Evolutionary conservation across 1,140 invertebrate species (phyloP).

Genomic region (Drosophila seguyi): DNA sequence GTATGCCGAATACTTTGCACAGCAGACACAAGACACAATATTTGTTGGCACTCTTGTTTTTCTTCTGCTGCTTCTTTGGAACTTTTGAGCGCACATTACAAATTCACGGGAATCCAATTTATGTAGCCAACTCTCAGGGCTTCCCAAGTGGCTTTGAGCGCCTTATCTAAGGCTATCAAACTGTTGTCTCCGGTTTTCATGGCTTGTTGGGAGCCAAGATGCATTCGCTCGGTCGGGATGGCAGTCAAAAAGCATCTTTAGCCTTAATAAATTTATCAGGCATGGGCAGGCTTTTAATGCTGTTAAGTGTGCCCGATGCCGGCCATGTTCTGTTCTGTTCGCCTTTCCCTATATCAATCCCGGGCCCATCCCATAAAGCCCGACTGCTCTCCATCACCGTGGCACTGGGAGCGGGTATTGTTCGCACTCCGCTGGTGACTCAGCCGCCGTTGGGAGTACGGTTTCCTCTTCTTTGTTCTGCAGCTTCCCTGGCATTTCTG

Average conservation of each 20-base stretch:
- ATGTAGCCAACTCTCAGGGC: conserved; percentile 50
- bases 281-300: conserved; percentile 22
- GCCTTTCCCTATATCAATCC: conserved; percentile 20
- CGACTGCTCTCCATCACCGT: conserved; percentile 30
- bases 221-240: not conserved
- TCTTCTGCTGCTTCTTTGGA: conserved; percentile 56
- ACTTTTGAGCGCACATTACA: conserved; percentile 80
- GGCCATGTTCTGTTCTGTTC: not conserved
- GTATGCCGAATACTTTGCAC: conserved; percentile 40
- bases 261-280: conserved; percentile 23
- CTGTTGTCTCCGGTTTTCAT: conserved; percentile 23
- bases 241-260: not conserved
- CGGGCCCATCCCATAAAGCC: conserved; percentile 29
- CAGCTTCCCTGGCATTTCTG: conserved; percentile 4
- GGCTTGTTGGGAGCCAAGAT: conserved; percentile 1
- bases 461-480: conserved; percentile 26
- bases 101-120: conserved; percentile 81
- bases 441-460: conserved; percentile 10
- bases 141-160: conserved; percentile 40
- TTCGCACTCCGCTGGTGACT: conserved; percentile 28
- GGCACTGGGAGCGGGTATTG: conserved; percentile 4
- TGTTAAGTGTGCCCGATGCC: conserved; percentile 21
- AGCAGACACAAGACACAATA: conserved; percentile 56
- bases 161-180: conserved; percentile 69
- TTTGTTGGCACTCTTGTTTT: conserved; percentile 55